These are phyloP conservation scores for Xyliphius kryptos DNA, from an alignment of 2,113 vertebrate genomes.

Conservation along the genomic window DNA sequence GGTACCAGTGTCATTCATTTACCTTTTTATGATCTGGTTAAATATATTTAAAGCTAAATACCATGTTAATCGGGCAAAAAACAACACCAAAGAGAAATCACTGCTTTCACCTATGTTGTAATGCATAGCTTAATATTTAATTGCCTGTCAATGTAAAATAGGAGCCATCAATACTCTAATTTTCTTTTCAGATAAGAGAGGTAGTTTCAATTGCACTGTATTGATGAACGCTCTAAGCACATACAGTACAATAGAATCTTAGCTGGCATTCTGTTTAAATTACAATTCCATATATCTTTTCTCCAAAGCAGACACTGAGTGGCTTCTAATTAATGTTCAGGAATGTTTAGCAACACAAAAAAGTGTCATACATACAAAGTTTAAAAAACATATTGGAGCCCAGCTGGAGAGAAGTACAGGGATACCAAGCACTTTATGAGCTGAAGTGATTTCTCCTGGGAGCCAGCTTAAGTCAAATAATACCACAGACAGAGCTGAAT, in stretches of 20 bases:
- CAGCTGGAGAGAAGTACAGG: slow-evolving; percentile 17
- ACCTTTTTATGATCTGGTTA: no score
- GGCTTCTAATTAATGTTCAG: slow-evolving; percentile 11
- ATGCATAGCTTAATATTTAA: slow-evolving; percentile 3
- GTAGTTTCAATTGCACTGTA: slow-evolving; percentile 15
- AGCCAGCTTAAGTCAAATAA: slow-evolving; percentile 40
- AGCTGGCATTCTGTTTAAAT: slow-evolving; percentile 7
- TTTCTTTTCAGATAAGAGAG: slow-evolving; percentile 18
- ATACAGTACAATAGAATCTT: slow-evolving; percentile 26
- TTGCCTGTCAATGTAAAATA: background rate
- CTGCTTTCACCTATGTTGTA: background rate
- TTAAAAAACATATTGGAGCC: slow-evolving; percentile 34
- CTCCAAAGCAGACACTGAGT: slow-evolving; percentile 10
- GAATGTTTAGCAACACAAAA: slow-evolving; percentile 20
- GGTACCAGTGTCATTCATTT: no score
- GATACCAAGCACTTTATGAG: slow-evolving; percentile 37
- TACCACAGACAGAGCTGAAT: slow-evolving; percentile 36
- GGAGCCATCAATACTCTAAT: slow-evolving; percentile 12
- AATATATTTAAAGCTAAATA: background rate
- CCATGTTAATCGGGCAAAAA: background rate
- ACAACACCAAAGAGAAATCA: slow-evolving; percentile 7
- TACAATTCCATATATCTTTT: slow-evolving; percentile 15
- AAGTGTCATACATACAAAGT: slow-evolving; percentile 23
- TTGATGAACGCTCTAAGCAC: slow-evolving; percentile 12
- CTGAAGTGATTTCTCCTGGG: no score